Evolutionary conservation across 2,113 vertebrate genomes (phyloP).

Genomic region (Eleginops maclovinus): DNA sequence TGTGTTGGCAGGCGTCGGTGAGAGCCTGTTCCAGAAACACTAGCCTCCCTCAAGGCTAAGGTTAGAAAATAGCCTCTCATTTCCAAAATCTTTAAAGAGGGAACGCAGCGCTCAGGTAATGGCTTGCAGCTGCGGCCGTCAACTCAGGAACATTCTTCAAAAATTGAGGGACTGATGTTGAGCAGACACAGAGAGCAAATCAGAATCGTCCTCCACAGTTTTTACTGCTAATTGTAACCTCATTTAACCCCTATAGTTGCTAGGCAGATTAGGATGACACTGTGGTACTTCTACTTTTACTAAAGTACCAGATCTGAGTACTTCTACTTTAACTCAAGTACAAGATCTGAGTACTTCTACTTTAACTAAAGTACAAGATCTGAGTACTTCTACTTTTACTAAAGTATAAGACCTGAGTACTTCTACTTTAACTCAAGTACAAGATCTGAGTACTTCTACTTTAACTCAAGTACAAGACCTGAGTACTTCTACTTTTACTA

Average conservation of each 20-base stretch:
- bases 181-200: constrained; percentile 44
- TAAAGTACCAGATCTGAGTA: too few relatives aligned
- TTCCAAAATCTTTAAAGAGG: constrained; percentile 40
- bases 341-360: too few relatives aligned
- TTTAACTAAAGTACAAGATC: too few relatives aligned
- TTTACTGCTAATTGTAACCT: constrained; percentile 1
- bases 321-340: too few relatives aligned
- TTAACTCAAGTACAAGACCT: too few relatives aligned
- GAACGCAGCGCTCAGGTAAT: constrained; percentile 67
- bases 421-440: too few relatives aligned
- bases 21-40: constrained; percentile 52
- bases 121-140: constrained; percentile 66
- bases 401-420: background rate
- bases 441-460: too few relatives aligned
- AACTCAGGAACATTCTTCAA: constrained; percentile 40
- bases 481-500: too few relatives aligned
- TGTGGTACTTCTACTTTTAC: too few relatives aligned
- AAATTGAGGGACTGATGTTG: constrained; percentile 41
- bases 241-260: background rate
- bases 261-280: too few relatives aligned
- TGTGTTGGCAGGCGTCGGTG: constrained; percentile 65
- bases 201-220: constrained; percentile 9
- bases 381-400: too few relatives aligned
- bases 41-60: constrained; percentile 60
- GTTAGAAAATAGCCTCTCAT: constrained; percentile 56